Percentiles rank a stretch among this genome's conserved stretches.
phyloP scores from a whole-genome alignment of 2,888 invertebrate species.

The Cephus nigrinus region DNA sequence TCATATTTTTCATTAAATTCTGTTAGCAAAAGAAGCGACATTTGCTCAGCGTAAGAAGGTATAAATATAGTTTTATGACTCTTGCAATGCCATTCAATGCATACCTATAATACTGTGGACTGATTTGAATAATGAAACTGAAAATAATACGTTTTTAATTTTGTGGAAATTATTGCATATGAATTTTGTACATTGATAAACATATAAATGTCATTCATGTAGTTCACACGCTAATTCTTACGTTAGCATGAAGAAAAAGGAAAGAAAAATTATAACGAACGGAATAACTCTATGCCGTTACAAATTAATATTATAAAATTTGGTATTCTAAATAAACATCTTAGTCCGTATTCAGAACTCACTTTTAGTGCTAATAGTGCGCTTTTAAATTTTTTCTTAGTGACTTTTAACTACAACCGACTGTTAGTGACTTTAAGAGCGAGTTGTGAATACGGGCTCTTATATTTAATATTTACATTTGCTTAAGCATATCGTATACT shows the following conservation, averaged over 20 bases:
- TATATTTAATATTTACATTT: conserved; percentile 47
- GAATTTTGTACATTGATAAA: neutral
- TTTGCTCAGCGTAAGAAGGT: neutral
- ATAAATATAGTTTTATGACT: neutral
- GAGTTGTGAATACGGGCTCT: conserved; percentile 15
- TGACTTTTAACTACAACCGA: no score
- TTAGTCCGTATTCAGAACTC: conserved; percentile 1
- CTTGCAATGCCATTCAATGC: neutral
- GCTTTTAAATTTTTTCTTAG: no score
- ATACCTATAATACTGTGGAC: neutral
- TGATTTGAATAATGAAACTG: neutral
- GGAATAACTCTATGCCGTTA: conserved; percentile 22
- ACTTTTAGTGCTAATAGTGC: no score
- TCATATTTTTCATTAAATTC: neutral
- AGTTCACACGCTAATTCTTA: neutral
- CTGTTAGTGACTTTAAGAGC: no score
- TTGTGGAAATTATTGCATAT: neutral
- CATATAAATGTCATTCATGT: neutral
- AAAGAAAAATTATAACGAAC: conserved; percentile 16
- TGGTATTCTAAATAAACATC: conserved; percentile 55
- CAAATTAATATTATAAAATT: conserved; percentile 44
- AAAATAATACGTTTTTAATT: neutral
- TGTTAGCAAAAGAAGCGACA: neutral
- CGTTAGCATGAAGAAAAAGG: conserved; percentile 6
- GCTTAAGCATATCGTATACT: neutral